Evolutionary conservation across 2,888 invertebrate species (phyloP).

Genomic region (Aquatica leii): DNA sequence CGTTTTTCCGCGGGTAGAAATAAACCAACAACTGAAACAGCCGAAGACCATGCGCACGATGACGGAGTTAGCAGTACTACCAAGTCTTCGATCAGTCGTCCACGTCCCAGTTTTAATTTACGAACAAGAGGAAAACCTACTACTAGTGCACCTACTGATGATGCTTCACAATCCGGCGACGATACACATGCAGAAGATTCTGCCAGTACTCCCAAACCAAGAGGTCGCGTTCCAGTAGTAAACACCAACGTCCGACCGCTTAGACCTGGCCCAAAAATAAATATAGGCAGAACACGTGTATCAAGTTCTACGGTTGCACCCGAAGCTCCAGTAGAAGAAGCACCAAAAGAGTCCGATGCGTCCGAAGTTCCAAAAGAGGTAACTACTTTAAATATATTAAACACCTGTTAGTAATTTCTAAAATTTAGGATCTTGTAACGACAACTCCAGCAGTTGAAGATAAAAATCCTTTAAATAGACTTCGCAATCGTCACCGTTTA

Average conservation of each 20-base stretch:
- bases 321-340: constrained; percentile 58
- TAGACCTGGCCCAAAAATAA: constrained; percentile 73
- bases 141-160: constrained; percentile 49
- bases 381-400: constrained; percentile 12
- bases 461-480: constrained; percentile 57
- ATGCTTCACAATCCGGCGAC: constrained; percentile 40
- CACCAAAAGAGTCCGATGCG: constrained; percentile 62
- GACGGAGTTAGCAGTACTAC: constrained; percentile 56
- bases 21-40: constrained; percentile 56
- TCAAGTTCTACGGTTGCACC: constrained; percentile 61
- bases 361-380: constrained; percentile 53
- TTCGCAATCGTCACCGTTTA: constrained; percentile 61
- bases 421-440: constrained; percentile 46
- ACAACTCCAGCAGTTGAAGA: constrained; percentile 51
- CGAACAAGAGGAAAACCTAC: constrained; percentile 54
- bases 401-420: not conserved
- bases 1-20: constrained; percentile 54
- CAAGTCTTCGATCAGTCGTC: constrained; percentile 59
- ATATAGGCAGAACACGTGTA: constrained; percentile 64
- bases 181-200: constrained; percentile 44
- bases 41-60: constrained; percentile 59
- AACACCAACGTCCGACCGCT: constrained; percentile 65
- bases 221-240: constrained; percentile 55
- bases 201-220: constrained; percentile 52
- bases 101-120: constrained; percentile 61